Percentiles rank a stretch among this genome's conserved stretches.
Evolutionary conservation across 2,888 invertebrate species (phyloP).

Genomic region (Harpagoxenus sublaevis): DNA sequence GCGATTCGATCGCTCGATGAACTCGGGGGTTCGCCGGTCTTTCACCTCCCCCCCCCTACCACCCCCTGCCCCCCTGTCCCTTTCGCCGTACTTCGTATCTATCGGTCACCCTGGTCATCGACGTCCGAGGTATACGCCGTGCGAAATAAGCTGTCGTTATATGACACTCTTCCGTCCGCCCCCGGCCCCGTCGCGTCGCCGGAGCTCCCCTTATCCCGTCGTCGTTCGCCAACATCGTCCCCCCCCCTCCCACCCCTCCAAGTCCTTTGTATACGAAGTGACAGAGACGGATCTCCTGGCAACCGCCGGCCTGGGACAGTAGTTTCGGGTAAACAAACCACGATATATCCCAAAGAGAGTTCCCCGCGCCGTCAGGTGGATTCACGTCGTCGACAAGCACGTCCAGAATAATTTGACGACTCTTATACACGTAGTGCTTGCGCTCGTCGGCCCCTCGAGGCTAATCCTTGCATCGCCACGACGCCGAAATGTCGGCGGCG

Average conservation of each 20-base stretch:
- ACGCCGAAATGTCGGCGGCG: background rate
- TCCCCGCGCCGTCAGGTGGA: slow-evolving; percentile 30
- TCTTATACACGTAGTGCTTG: slow-evolving; percentile 39
- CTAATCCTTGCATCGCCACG: slow-evolving; percentile 31
- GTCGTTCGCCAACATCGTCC: slow-evolving; percentile 13
- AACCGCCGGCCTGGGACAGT: slow-evolving; percentile 54
- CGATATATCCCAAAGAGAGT: slow-evolving; percentile 60
- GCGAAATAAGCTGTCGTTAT: slow-evolving; percentile 62
- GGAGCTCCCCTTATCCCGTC: slow-evolving; percentile 25
- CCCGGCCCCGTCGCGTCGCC: background rate
- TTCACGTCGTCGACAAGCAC: slow-evolving; percentile 52
- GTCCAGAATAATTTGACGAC: slow-evolving; percentile 61
- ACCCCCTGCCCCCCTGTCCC: background rate
- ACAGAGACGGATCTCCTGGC: slow-evolving; percentile 66
- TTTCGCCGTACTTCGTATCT: background rate
- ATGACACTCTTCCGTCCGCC: slow-evolving; percentile 36
- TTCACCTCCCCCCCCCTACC: background rate
- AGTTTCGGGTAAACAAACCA: slow-evolving; percentile 68
- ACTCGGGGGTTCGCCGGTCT: background rate
- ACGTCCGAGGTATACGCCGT: slow-evolving; percentile 6
- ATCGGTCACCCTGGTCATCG: slow-evolving; percentile 23
- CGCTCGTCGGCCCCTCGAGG: slow-evolving; percentile 16
- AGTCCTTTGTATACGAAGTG: slow-evolving; percentile 53
- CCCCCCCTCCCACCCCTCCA: slow-evolving; percentile 35
- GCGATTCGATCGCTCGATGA: slow-evolving; percentile 14